Evolutionary conservation across 2,888 invertebrate species (phyloP).

Genomic region (Drosophila siamana): DNA sequence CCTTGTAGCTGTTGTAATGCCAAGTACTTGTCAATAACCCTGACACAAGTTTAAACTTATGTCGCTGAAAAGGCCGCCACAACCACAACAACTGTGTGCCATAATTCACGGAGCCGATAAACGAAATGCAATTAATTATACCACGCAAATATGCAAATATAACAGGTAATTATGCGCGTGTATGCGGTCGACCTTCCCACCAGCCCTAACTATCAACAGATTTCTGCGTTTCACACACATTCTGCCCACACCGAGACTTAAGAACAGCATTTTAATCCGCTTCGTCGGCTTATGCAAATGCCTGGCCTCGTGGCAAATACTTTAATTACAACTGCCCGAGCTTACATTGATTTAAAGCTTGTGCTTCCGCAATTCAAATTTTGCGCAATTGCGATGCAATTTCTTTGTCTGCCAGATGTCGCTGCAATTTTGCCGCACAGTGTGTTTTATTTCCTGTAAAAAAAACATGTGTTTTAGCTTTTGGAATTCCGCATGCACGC

Average conservation of each 20-base stretch:
- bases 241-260: neutral
- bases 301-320: slow-evolving; percentile 4
- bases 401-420: neutral
- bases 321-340: slow-evolving; percentile 36
- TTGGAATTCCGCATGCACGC: slow-evolving; percentile 14
- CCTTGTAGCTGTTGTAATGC: neutral
- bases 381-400: neutral
- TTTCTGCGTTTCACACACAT: neutral
- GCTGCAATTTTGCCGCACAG: neutral
- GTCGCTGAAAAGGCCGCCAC: slow-evolving; percentile 7
- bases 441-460: neutral
- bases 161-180: slow-evolving; percentile 12
- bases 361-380: neutral
- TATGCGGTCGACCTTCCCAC: slow-evolving; percentile 8
- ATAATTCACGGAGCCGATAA: slow-evolving; percentile 32
- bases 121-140: slow-evolving; percentile 55
- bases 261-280: slow-evolving; percentile 23
- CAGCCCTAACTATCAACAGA: slow-evolving; percentile 12
- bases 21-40: slow-evolving; percentile 16
- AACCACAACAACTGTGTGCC: neutral
- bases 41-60: slow-evolving; percentile 27
- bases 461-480: slow-evolving; percentile 9
- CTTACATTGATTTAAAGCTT: slow-evolving; percentile 31
- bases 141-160: slow-evolving; percentile 39
- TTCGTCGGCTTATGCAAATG: slow-evolving; percentile 54